Percentiles rank a stretch among this genome's conserved stretches.
Conservation (phyloP, 2,113 vertebrate species). For the Caracal caracal region DNA sequence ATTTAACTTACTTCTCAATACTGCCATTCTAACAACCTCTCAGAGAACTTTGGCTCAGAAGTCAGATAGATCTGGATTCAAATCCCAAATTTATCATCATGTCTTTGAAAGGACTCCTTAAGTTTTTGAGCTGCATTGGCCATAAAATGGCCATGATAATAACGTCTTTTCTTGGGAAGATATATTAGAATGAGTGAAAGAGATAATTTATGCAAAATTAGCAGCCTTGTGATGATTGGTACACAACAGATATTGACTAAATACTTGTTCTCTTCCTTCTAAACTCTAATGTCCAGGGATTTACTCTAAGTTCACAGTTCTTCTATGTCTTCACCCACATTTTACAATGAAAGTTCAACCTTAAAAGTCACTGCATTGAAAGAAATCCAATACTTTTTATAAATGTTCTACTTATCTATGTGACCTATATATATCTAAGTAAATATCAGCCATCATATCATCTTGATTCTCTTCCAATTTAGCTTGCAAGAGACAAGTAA, state of each 20-base stretch:
- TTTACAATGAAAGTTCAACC: background rate
- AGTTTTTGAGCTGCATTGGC: background rate
- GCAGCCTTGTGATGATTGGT: background rate
- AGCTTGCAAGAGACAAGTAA: background rate
- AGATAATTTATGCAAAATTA: slow-evolving; percentile 26
- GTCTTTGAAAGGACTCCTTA: background rate
- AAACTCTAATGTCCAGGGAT: background rate
- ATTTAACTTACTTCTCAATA: slow-evolving; percentile 25
- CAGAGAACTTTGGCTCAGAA: background rate
- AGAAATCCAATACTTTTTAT: background rate
- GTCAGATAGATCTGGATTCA: slow-evolving; percentile 10
- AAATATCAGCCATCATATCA: background rate
- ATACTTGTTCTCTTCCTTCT: background rate
- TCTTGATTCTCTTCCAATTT: background rate
- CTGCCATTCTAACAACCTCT: background rate
- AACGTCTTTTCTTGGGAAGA: background rate
- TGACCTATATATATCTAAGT: background rate
- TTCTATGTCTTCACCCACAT: background rate
- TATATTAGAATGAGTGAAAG: slow-evolving; percentile 19
- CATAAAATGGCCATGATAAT: background rate
- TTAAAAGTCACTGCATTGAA: slow-evolving; percentile 46
- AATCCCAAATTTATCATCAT: slow-evolving; percentile 6
- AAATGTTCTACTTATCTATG: background rate
- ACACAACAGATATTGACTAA: background rate
- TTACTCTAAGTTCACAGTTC: slow-evolving; percentile 28